Evolutionary conservation across 2,888 invertebrate genomes (phyloP), one percentile per base, ranked within the genome.

Genomic region (Panorpa germanica): DNA sequence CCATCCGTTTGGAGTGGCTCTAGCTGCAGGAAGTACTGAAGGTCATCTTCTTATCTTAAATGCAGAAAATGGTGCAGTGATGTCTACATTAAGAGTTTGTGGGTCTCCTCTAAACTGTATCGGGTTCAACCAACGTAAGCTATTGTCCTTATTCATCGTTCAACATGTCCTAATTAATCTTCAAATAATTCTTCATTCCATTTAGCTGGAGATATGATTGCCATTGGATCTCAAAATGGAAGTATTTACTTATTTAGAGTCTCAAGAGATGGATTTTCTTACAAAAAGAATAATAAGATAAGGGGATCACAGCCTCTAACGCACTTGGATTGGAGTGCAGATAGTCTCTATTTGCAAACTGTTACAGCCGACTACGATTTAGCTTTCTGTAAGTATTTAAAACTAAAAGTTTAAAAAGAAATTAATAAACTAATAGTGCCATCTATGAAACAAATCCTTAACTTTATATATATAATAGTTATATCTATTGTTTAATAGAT

Each of bases 141-240:
- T 23, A 14, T 11, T n/a, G n/a, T n/a, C n/a, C n/a, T n/a, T n/a
- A n/a, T n/a, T n/a, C 10, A 8, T 24, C 3, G 10, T 4, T 19
- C 19, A n/a, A n/a, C n/a, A n/a, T n/a, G n/a, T n/a, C n/a, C n/a
- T n/a, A n/a, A n/a, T n/a, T 29, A 5, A 5, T 16, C 13, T 3
- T n/a, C n/a, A n/a, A n/a, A n/a, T n/a, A 31, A 34, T 19, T 33
- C 31, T 32, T 33, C 32, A 38, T 27, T 28, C 38, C 13, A 52
- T 57, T 35, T 52, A 90, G 88, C 80, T 45, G 86, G 88, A 3
- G 81, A 82, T 44, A 65, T 74, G 46, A 66, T 91, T 33, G 86
- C 88, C 4, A 78, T 86, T 48, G 88, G 86, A 3, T 83, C 83
- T 1, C 85, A 88, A 52, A 90, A 90, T 45, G 88, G 88, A 19